phyloP scores from a whole-genome alignment of 2,113 vertebrate species.

The Panurus biarmicus region DNA sequence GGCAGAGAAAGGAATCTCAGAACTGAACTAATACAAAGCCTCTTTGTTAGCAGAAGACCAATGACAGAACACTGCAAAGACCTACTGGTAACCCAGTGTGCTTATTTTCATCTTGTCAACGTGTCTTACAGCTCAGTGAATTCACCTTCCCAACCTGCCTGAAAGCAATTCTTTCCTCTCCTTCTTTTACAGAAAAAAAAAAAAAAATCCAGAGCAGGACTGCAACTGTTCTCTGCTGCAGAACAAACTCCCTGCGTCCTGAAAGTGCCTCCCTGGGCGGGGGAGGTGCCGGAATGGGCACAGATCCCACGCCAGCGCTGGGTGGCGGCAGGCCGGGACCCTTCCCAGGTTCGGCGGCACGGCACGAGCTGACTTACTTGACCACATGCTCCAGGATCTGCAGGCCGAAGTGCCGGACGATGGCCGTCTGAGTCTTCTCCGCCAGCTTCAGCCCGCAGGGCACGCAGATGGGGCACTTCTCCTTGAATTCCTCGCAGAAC shows the following conservation, averaged over 20 bases:
- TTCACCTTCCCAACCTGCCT: background rate
- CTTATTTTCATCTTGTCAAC: background rate
- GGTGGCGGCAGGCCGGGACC: background rate
- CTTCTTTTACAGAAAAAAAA: background rate
- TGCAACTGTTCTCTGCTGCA: background rate
- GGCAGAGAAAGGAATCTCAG: background rate
- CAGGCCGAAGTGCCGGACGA: slow-evolving; percentile 94
- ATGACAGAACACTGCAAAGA: background rate
- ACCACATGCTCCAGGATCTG: slow-evolving; percentile 96
- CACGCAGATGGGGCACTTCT: slow-evolving; percentile 88
- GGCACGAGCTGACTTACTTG: slow-evolving; percentile 79
- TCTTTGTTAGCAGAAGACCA: background rate
- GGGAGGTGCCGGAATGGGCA: accelerated
- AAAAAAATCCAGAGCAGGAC: background rate
- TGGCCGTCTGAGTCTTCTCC: slow-evolving; percentile 84
- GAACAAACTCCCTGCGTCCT: background rate
- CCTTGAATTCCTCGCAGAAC: slow-evolving; percentile 99
- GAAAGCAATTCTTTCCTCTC: background rate
- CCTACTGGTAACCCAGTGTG: background rate
- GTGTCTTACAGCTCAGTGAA: background rate
- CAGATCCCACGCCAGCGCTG: background rate
- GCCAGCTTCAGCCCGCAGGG: slow-evolving; percentile 90
- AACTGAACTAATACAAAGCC: background rate
- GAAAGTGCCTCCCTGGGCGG: background rate
- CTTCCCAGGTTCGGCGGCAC: background rate